Percentiles rank a stretch among this genome's conserved stretches.
These are phyloP conservation scores for Macrophya alboannulata DNA, from an alignment of 2,888 invertebrate species.

Conservation along the genomic window DNA sequence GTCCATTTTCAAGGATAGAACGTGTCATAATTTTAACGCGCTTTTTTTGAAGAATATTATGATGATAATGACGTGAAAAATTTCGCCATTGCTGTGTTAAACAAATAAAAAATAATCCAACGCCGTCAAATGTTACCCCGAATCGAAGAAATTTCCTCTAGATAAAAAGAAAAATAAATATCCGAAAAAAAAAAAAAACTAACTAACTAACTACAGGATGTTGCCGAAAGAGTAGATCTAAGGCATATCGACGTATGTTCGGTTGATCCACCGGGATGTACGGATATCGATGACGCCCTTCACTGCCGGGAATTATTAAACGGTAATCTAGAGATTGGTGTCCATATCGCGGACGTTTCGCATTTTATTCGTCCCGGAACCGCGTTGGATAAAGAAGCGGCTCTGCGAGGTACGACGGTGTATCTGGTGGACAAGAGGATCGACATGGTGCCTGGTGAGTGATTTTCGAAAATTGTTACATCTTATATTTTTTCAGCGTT, in stretches of 20 bases:
- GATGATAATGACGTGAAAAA: constrained; percentile 12
- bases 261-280: constrained; percentile 99
- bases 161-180: not conserved
- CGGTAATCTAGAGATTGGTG: constrained; percentile 93
- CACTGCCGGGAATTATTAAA: constrained; percentile 91
- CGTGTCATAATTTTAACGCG: not conserved
- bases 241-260: constrained; percentile 94
- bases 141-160: not conserved
- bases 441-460: constrained; percentile 89
- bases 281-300: constrained; percentile 99
- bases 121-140: constrained; percentile 37
- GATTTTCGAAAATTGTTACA: constrained; percentile 61
- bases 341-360: constrained; percentile 99
- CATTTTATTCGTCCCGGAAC: constrained; percentile 97
- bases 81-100: constrained; percentile 58
- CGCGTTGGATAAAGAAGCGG: constrained; percentile 96
- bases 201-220: constrained; percentile 83
- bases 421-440: constrained; percentile 97
- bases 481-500: not conserved
- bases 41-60: not conserved
- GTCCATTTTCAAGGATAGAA: constrained; percentile 18
- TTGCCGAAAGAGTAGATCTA: constrained; percentile 90
- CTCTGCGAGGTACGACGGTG: constrained; percentile 96
- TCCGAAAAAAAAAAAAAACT: not conserved
- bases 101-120: constrained; percentile 55